Evolutionary conservation across 2,888 invertebrate species (phyloP), one percentile per base, ranked within the genome.

Genomic region (Tuberolachnus salignus): DNA sequence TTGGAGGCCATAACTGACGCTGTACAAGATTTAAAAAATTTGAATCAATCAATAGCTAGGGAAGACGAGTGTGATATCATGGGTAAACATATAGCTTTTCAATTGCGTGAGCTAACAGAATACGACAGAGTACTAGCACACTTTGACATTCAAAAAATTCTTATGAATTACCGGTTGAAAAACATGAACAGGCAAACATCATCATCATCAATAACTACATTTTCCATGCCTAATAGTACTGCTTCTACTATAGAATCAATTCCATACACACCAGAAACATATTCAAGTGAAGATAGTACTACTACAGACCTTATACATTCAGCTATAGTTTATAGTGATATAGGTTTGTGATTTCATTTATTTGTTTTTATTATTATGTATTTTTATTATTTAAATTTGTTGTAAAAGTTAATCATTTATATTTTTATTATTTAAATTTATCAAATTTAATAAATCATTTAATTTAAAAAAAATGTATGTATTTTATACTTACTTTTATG

Each of bases 61-160:
- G 66, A 66, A 23, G 66, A 66, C 16, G 66, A 49, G 49, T 66
- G 66, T 66, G 66, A 66, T 66, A 49, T 66, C 21, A 49, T 66
- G 46, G 66, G 66, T 14, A 66, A 66, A 23, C 66, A 66, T 23
- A 66, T 49, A 23, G 66, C 64, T 21, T 9, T 66, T 66, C 66
- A 66, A 66, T 23, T 66, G 21, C 66, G 49, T 21, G 66, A 66
- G 66, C 9, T 66, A 66, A 6, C 66, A 23, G 14, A 13, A 66
- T 66, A 66, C 66, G 49, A 66, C 21, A 66, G 66, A 23, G 49
- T 66, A 23, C 23, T 49, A 49, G 66, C 66, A 66, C 1, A 66
- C 23, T 49, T 8, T 66, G 49, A 66, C 14, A 21, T 66, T 14
- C 66, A 66, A 66, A 66, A 66, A 66, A 23, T 66, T 23, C 66